Evolutionary conservation across 2,888 invertebrate genomes (phyloP).

Genomic region (Cephus sareptanus): DNA sequence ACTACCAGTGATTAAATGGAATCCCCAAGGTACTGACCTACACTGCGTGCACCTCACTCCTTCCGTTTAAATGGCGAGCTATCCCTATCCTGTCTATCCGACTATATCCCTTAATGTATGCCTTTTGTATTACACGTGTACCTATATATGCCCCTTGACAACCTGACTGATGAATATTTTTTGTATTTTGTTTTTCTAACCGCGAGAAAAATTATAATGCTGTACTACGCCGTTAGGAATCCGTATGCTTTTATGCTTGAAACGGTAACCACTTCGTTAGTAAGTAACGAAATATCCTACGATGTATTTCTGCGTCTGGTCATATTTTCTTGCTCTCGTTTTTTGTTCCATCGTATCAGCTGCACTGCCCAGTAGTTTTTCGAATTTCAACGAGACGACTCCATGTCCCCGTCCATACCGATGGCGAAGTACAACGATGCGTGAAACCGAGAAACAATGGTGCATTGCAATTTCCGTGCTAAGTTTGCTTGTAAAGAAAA

Average conservation of each 20-base stretch:
- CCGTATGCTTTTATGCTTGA: background rate
- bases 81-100: background rate
- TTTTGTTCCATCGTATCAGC: background rate
- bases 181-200: background rate
- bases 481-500: background rate
- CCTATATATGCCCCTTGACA: background rate
- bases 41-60: conserved; percentile 9
- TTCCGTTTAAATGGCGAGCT: background rate
- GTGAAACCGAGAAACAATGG: conserved; percentile 1
- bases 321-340: background rate
- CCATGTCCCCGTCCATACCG: background rate
- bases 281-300: background rate
- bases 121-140: background rate
- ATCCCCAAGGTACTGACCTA: conserved; percentile 12
- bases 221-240: background rate
- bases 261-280: background rate
- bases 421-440: background rate
- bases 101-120: background rate
- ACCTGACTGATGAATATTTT: background rate
- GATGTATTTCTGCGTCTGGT: background rate
- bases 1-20: conserved; percentile 23
- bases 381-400: background rate
- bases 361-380: background rate
- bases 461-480: background rate
- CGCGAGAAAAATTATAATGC: background rate